Evolutionary conservation across 1,140 invertebrate species (phyloP).

Genomic region (Dufourea novaeangliae): DNA sequence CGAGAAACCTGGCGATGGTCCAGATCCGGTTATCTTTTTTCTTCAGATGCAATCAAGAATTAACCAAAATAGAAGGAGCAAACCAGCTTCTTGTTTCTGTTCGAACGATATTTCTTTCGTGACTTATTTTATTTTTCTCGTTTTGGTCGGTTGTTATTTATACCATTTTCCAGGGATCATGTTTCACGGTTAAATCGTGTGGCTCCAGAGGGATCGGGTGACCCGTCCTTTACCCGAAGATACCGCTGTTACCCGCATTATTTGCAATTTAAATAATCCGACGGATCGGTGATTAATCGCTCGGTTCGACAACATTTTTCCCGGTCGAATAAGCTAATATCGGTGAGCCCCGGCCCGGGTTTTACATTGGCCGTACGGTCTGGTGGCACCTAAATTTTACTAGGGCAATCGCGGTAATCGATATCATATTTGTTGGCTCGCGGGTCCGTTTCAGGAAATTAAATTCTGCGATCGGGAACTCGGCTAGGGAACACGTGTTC

Average conservation of each 20-base stretch:
- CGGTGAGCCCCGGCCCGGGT: constrained; percentile 3
- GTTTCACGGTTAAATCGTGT: constrained; percentile 41
- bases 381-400: constrained; percentile 51
- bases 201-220: constrained; percentile 26
- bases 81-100: constrained; percentile 6
- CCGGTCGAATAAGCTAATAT: constrained; percentile 51
- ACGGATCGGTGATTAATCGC: constrained; percentile 46
- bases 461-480: constrained; percentile 45
- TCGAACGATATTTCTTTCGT: not conserved
- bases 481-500: constrained; percentile 17
- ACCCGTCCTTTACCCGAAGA: constrained; percentile 22
- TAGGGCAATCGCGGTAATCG: constrained; percentile 54
- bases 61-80: not conserved
- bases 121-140: not conserved
- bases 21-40: constrained; percentile 27
- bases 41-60: not conserved
- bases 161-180: constrained; percentile 7
- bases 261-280: constrained; percentile 54
- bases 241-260: constrained; percentile 38
- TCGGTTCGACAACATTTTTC: constrained; percentile 42
- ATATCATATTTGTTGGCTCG: constrained; percentile 56
- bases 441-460: constrained; percentile 55
- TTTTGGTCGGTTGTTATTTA: constrained; percentile 22
- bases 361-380: constrained; percentile 52
- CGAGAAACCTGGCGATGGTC: constrained; percentile 45